A percentile compares a stretch with the other conserved stretches of the same genome.
Conservation (phyloP, 2,797 vertebrate genomes). For the Lepus townsendii region DNA sequence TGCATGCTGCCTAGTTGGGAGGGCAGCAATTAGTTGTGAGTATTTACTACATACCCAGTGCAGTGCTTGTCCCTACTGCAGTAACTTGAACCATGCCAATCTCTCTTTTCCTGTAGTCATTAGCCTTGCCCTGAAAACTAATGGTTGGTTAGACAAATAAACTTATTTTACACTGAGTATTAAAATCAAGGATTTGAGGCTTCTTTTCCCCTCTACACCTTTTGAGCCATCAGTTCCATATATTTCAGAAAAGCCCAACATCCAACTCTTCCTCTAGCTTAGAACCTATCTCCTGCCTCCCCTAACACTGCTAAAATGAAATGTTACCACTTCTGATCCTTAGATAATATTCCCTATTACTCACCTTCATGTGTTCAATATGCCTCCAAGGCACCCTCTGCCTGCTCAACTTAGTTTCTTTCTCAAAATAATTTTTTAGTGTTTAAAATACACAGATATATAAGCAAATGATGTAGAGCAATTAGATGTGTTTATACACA, state of each 20-base stretch:
- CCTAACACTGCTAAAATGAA: not conserved
- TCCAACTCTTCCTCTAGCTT: not conserved
- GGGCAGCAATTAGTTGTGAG: not conserved
- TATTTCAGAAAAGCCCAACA: not conserved
- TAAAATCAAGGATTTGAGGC: not conserved
- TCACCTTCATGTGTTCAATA: not conserved
- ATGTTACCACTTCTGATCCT: not conserved
- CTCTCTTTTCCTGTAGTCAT: not conserved
- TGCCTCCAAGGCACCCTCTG: not conserved
- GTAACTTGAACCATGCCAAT: not conserved
- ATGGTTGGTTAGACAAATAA: slow-evolving; percentile 16
- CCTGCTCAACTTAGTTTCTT: not conserved
- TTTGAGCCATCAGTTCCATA: not conserved
- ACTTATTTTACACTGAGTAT: not conserved
- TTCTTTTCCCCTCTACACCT: not conserved
- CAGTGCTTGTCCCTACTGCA: not conserved
- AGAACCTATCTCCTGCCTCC: not conserved
- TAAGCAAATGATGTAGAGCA: not conserved
- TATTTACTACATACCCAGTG: not conserved
- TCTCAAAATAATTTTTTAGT: not conserved
- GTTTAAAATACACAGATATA: not conserved
- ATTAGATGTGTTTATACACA: not conserved
- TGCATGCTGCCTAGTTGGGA: not conserved
- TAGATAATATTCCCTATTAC: not conserved
- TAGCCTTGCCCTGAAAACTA: not conserved